These are phyloP conservation scores for Acanthurus leucopareius DNA, from an alignment of 2,797 vertebrate species.

Conservation along the genomic window DNA sequence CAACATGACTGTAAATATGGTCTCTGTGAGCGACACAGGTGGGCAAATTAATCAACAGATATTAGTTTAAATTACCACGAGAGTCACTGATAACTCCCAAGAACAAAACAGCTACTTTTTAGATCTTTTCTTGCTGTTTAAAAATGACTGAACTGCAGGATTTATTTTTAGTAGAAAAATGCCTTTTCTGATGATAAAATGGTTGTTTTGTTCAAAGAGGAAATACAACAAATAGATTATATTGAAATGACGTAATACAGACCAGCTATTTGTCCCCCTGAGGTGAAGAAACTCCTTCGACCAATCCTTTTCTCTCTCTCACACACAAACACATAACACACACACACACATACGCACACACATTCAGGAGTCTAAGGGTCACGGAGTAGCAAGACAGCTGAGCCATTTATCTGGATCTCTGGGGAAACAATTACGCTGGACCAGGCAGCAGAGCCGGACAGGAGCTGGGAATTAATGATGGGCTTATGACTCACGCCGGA, in stretches of 20 bases:
- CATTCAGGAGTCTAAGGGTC: slow-evolving; percentile 25
- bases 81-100: too few relatives aligned
- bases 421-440: slow-evolving; percentile 71
- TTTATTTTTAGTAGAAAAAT: too few relatives aligned
- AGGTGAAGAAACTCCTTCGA: neutral
- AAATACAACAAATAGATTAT: slow-evolving; percentile 3
- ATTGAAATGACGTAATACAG: slow-evolving; percentile 5
- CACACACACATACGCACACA: slow-evolving; percentile 20
- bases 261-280: slow-evolving; percentile 4
- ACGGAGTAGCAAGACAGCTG: slow-evolving; percentile 38
- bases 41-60: too few relatives aligned
- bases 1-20: neutral
- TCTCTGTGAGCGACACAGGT: neutral
- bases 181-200: too few relatives aligned
- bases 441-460: slow-evolving; percentile 51
- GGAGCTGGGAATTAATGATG: slow-evolving; percentile 59
- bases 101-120: too few relatives aligned
- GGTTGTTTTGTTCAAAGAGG: neutral
- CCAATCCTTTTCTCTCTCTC: slow-evolving; percentile 6
- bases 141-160: too few relatives aligned
- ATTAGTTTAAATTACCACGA: too few relatives aligned
- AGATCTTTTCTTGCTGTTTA: too few relatives aligned
- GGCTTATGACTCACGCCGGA: slow-evolving; percentile 29
- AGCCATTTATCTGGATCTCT: slow-evolving; percentile 54
- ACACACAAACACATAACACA: slow-evolving; percentile 1